phyloP scores from a whole-genome alignment of 2,888 invertebrate genomes.

The Cryptocheilus praepositus region DNA sequence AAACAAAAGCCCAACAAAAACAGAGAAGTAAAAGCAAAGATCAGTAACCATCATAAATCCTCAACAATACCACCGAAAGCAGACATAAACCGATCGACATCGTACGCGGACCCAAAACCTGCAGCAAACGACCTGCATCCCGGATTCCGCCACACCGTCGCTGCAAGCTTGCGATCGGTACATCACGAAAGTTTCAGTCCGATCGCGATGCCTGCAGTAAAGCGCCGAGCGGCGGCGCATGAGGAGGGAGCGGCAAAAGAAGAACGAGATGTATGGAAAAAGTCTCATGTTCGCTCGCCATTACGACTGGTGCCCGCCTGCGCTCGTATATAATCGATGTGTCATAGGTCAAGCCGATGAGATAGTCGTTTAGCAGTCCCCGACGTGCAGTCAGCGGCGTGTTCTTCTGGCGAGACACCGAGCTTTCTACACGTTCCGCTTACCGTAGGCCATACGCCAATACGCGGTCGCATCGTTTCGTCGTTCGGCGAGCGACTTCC shows the following conservation, averaged over 20 bases:
- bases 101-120: no score
- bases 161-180: background rate
- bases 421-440: slow-evolving; percentile 30
- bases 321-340: slow-evolving; percentile 60
- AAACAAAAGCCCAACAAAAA: no score
- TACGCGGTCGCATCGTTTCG: background rate
- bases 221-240: background rate
- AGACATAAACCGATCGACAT: no score
- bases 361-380: slow-evolving; percentile 62
- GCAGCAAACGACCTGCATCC: no score
- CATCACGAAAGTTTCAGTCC: background rate
- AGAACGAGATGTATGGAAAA: slow-evolving; percentile 5
- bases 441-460: background rate
- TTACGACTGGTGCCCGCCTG: slow-evolving; percentile 38
- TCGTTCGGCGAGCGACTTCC: slow-evolving; percentile 7
- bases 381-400: slow-evolving; percentile 65
- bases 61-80: no score
- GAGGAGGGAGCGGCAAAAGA: background rate
- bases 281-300: slow-evolving; percentile 30
- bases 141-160: no score
- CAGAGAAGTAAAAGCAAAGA: no score
- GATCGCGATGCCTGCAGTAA: background rate
- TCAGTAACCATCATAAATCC: no score
- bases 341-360: slow-evolving; percentile 72
- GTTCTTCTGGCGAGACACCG: slow-evolving; percentile 60